Conservation (phyloP, 2,113 vertebrate species). For the Ochotona curzoniae region DNA sequence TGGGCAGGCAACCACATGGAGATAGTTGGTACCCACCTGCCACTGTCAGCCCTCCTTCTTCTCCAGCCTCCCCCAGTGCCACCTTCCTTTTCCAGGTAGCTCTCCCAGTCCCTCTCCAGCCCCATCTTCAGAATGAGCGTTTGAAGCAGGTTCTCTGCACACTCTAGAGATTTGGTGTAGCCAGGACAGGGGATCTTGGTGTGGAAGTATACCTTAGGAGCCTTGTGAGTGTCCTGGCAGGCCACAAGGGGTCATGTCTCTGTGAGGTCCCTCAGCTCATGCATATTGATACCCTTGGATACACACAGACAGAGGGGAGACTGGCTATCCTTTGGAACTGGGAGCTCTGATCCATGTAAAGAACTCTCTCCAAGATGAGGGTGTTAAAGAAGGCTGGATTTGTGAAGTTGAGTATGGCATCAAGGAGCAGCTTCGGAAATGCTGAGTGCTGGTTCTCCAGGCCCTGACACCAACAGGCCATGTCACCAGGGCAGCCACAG, state of each 20-base stretch:
- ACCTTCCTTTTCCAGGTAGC: conserved; percentile 29
- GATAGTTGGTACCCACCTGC: conserved; percentile 45
- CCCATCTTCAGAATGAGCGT: not conserved
- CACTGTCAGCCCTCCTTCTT: not conserved
- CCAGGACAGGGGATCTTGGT: not conserved
- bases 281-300: not conserved
- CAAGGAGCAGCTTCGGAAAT: not conserved
- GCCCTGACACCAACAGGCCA: not conserved
- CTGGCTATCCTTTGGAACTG: not conserved
- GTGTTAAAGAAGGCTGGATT: not conserved
- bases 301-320: not conserved
- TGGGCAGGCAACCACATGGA: conserved; percentile 71
- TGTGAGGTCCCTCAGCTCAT: not conserved
- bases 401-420: not conserved
- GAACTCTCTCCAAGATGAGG: not conserved
- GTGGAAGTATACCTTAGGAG: not conserved
- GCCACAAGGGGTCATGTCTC: not conserved
- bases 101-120: not conserved
- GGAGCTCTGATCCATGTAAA: not conserved
- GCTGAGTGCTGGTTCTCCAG: not conserved
- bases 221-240: not conserved
- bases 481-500: rapidly evolving
- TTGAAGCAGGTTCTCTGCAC: not conserved
- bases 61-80: not conserved
- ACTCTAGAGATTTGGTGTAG: not conserved